A percentile compares a stretch with the other conserved stretches of the same genome.
phyloP scores from a whole-genome alignment of 1,140 invertebrate species.

The Drosophila virilis region DNA sequence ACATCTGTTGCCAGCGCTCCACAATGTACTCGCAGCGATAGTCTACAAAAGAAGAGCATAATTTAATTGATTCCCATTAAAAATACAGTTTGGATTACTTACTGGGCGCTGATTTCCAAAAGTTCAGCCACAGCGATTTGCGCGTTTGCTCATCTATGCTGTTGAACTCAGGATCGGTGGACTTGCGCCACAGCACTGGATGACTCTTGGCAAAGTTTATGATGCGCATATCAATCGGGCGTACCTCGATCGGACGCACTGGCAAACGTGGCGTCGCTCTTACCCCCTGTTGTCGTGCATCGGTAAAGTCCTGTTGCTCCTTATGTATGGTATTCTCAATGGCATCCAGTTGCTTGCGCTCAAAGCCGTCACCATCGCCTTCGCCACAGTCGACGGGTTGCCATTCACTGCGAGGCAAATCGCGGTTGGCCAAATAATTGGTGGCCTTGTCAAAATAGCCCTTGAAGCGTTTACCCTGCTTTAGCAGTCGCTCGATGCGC shows the following conservation, averaged over 20 bases:
- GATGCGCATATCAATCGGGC: constrained; percentile 68
- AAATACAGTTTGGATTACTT: constrained; percentile 17
- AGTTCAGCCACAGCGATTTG: constrained; percentile 72
- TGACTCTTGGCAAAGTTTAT: constrained; percentile 82
- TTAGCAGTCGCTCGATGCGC: constrained; percentile 68
- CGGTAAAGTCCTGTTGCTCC: constrained; percentile 9
- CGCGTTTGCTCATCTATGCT: constrained; percentile 77
- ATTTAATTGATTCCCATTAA: neutral
- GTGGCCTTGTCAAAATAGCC: constrained; percentile 82
- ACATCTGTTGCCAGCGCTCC: constrained; percentile 79
- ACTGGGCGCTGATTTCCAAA: constrained; percentile 68
- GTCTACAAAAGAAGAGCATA: constrained; percentile 39
- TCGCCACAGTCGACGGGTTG: constrained; percentile 69
- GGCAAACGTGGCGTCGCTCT: constrained; percentile 24
- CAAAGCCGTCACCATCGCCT: constrained; percentile 71
- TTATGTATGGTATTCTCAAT: constrained; percentile 66
- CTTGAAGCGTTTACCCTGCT: constrained; percentile 75
- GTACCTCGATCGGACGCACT: constrained; percentile 63
- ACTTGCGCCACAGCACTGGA: constrained; percentile 78
- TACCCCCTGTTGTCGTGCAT: constrained; percentile 2
- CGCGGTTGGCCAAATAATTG: constrained; percentile 75
- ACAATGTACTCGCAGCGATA: constrained; percentile 71
- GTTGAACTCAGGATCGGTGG: constrained; percentile 69
- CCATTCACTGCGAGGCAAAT: constrained; percentile 67
- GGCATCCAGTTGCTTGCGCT: constrained; percentile 68